Conservation (phyloP, 2,888 invertebrate genomes). For the Spodoptera exigua region DNA sequence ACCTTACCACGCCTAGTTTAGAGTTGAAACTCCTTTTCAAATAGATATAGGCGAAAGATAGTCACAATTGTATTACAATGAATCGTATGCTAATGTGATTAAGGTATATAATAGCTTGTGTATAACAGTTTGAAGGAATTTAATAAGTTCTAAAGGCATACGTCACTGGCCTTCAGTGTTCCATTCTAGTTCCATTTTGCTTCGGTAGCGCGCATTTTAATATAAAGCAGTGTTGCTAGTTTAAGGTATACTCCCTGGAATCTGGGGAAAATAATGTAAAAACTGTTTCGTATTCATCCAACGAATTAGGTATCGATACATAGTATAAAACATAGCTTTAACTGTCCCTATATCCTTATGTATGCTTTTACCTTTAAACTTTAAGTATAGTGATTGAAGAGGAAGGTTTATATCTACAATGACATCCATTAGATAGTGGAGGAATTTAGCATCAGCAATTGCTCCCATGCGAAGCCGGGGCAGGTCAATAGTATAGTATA, state of each 20-base stretch:
- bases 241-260: constrained; percentile 1
- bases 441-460: no score
- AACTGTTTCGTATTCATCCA: neutral
- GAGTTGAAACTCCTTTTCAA: constrained; percentile 10
- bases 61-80: neutral
- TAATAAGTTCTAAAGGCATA: constrained; percentile 57
- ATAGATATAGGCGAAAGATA: neutral
- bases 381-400: no score
- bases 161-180: constrained; percentile 66
- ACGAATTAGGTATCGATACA: no score
- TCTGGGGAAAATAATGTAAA: constrained; percentile 1
- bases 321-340: no score
- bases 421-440: no score
- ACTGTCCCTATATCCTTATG: no score
- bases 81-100: rapidly evolving
- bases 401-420: no score
- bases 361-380: no score
- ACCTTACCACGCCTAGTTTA: neutral
- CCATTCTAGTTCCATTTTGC: constrained; percentile 63
- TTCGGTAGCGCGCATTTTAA: constrained; percentile 64
- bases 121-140: constrained; percentile 50
- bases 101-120: constrained; percentile 30
- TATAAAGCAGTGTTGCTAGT: constrained; percentile 63
- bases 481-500: no score
- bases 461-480: no score